Base-by-base conservation (phyloP, 1,140 invertebrate genomes). In the Achatina immaculata region DNA sequence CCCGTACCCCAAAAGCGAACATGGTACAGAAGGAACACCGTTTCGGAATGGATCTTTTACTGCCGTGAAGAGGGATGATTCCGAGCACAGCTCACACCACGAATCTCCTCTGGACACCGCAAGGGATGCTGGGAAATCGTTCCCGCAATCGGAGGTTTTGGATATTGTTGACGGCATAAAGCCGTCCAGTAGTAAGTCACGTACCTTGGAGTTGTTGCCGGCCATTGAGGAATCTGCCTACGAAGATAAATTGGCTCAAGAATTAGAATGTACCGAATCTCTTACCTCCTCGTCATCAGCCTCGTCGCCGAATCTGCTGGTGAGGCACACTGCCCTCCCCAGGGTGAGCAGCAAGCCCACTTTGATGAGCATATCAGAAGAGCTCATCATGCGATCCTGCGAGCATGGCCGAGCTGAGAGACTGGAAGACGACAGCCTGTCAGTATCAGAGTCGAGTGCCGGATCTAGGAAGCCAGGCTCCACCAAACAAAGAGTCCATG, bases 321-420 rank as follows among this genome's bases (percentile, higher is more conserved):
- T 16, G 31, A 3, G 73, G 14, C 48, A 55, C 16, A 31, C 31
- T 6, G 7, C 19, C 1, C 4, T 45, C 16, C 1, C 19, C 4
- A 42, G 73, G 28, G 66, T 71, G 1, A 79, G 77, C 34, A 79
- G 77, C 65, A 79, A 51, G 31, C 77, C 77, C 21, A 62, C 66
- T 9, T 45, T 79, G 65, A 79, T 66, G 6, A 79, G 77, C 45
- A 79, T 79, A 7, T 69, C 77, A 6, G 77, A 79, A 71, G 77
- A 79, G 31, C 31, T 42, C 2, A 73, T 68, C 31, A 11, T n/a
- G 7, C 21, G 6, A 68, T 3, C 55, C 7, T 14, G 21, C n/a
- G 55, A 58, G 55, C 36, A 19, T 42, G 16, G 3, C 31, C 16
- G 16, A 69, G 34, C 4, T 7, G 51, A 42, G 66, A 69, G 31